Percentiles rank a stretch among this genome's conserved stretches.
Conservation (phyloP, 92 coral and sea anemone genomes). For the Plumapathes pennacea region DNA sequence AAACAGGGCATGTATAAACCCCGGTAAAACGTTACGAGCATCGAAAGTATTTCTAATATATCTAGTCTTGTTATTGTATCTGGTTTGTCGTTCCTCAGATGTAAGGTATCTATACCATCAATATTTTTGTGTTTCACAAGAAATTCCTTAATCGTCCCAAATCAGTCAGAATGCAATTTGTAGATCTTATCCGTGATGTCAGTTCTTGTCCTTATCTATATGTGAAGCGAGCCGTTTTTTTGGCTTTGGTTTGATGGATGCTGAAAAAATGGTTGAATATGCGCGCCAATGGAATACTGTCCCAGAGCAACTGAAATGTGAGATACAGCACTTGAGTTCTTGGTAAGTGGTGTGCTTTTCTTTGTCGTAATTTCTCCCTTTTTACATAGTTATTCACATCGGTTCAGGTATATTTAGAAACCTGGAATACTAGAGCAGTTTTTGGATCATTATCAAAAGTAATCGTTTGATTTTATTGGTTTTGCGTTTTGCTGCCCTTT, state of each 20-base stretch:
- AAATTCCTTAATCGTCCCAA: background rate
- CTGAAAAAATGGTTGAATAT: slow-evolving; percentile 23
- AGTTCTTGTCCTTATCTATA: background rate
- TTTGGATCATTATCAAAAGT: no score
- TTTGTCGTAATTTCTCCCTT: no score
- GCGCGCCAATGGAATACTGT: slow-evolving; percentile 53
- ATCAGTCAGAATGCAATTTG: background rate
- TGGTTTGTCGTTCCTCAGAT: background rate
- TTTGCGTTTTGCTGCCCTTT: no score
- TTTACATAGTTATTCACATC: no score
- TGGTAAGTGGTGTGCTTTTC: background rate
- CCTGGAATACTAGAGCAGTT: no score
- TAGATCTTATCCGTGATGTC: no score
- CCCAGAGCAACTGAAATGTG: slow-evolving; percentile 37
- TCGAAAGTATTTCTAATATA: no score
- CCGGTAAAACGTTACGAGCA: no score
- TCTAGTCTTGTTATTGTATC: no score
- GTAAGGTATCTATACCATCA: no score
- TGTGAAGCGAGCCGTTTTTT: slow-evolving; percentile 32
- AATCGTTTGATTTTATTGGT: no score
- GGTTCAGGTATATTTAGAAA: no score
- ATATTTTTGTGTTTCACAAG: background rate
- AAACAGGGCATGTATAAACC: background rate
- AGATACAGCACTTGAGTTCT: background rate
- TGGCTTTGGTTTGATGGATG: slow-evolving; percentile 75